Percentiles rank a stretch among this genome's conserved stretches.
phyloP scores from a whole-genome alignment of 2,888 invertebrate species.

The Scotopteryx bipunctaria region DNA sequence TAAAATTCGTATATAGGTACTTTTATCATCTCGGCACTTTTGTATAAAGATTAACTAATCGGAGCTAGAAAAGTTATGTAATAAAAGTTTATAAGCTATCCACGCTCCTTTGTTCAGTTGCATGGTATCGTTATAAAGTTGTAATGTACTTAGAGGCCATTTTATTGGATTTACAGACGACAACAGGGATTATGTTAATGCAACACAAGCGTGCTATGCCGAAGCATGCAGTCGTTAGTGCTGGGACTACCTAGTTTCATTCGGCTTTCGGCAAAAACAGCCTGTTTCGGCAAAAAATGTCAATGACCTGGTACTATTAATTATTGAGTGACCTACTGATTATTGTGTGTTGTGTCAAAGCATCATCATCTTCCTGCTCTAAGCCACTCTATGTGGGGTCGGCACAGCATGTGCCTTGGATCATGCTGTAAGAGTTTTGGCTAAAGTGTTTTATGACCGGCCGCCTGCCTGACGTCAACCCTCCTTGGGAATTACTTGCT shows the following conservation, averaged over 20 bases:
- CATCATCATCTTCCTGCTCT: no score
- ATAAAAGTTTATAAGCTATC: constrained; percentile 20
- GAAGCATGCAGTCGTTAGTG: constrained; percentile 31
- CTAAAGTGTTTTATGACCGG: no score
- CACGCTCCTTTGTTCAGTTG: constrained; percentile 18
- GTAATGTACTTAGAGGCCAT: constrained; percentile 30
- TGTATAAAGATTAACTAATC: background rate
- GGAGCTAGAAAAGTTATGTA: constrained; percentile 10
- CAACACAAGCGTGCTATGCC: constrained; percentile 35
- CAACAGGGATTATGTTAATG: constrained; percentile 38
- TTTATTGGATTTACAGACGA: constrained; percentile 41
- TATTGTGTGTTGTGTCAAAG: no score
- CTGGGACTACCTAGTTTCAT: background rate
- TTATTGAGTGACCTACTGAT: no score
- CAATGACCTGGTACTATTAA: no score
- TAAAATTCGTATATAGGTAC: no score
- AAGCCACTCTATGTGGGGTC: no score
- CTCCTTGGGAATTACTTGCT: no score
- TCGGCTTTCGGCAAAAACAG: constrained; percentile 15
- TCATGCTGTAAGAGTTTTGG: no score
- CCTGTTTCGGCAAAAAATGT: no score
- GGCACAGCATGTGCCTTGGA: no score
- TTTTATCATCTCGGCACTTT: background rate
- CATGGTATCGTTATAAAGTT: constrained; percentile 26
- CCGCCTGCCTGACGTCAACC: no score